Percentiles rank a stretch among this genome's conserved stretches.
These are phyloP conservation scores for Acronicta leporina DNA, from an alignment of 2,888 invertebrate species.

Conservation along the genomic window DNA sequence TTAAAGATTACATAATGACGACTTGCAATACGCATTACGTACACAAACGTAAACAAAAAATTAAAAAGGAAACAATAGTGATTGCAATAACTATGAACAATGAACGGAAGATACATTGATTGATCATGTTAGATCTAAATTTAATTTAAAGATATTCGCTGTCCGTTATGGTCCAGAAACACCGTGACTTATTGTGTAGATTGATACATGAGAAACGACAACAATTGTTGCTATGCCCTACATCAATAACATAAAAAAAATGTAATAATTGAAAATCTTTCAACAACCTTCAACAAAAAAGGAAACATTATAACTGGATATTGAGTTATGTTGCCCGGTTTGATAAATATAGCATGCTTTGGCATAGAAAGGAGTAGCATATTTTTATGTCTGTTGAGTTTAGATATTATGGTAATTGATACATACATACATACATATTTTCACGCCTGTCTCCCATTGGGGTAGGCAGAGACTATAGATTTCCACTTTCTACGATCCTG, in stretches of 20 bases:
- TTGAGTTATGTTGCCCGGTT: background rate
- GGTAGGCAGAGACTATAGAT: too few relatives aligned
- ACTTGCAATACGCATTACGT: slow-evolving; percentile 25
- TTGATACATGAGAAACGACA: slow-evolving; percentile 9
- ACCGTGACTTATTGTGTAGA: slow-evolving; percentile 24
- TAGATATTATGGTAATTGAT: too few relatives aligned
- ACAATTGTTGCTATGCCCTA: background rate
- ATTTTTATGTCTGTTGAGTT: too few relatives aligned
- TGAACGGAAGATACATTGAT: slow-evolving; percentile 80
- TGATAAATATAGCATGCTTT: background rate
- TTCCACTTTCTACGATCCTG: too few relatives aligned
- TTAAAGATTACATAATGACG: slow-evolving; percentile 19
- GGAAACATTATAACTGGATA: too few relatives aligned
- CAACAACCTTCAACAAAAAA: too few relatives aligned
- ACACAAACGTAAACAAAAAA: slow-evolving; percentile 36
- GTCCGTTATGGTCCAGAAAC: slow-evolving; percentile 33
- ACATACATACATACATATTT: too few relatives aligned
- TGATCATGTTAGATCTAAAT: slow-evolving; percentile 74
- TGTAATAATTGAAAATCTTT: background rate
- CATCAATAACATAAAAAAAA: background rate
- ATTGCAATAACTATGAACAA: slow-evolving; percentile 66
- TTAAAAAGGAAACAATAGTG: slow-evolving; percentile 39
- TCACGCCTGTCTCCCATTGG: too few relatives aligned
- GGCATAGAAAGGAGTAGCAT: background rate
- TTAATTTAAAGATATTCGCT: slow-evolving; percentile 57